phyloP scores from a whole-genome alignment of 92 coral and sea anemone species.

The Virgularia gustaviana region DNA sequence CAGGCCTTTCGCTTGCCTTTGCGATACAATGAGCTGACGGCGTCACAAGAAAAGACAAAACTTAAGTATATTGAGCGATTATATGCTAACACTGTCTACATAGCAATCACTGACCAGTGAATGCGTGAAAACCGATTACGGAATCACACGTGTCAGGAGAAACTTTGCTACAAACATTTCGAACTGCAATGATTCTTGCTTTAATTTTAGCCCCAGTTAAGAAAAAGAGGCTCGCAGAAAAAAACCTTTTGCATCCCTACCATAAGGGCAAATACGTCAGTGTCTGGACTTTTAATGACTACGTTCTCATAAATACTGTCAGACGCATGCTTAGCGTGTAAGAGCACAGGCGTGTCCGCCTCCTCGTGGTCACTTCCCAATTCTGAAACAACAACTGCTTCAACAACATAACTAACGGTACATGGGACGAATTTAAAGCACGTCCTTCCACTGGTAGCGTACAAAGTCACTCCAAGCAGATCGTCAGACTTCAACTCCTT shows the following conservation, averaged over 20 bases:
- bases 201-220: conserved; percentile 2
- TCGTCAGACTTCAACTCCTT: background rate
- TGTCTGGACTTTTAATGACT: conserved; percentile 22
- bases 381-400: background rate
- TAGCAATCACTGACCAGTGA: no score
- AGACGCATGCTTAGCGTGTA: conserved; percentile 2
- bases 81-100: no score
- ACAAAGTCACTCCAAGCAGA: background rate
- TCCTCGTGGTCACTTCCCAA: conserved; percentile 8
- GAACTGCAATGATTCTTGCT: background rate
- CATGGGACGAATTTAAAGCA: background rate
- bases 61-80: no score
- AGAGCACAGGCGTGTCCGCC: conserved; percentile 7
- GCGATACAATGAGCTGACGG: conserved; percentile 14
- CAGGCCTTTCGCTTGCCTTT: conserved; percentile 13
- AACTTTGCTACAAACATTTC: background rate
- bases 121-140: conserved; percentile 1
- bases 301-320: background rate
- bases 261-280: conserved; percentile 12
- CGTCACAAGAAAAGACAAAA: no score
- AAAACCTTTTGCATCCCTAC: background rate
- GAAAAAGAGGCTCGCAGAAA: background rate
- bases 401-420: background rate
- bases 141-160: background rate
- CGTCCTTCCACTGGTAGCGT: background rate